Evolutionary conservation across 2,113 vertebrate species (phyloP), one percentile per base, ranked within the genome.

Genomic region (Laticauda laticaudata): DNA sequence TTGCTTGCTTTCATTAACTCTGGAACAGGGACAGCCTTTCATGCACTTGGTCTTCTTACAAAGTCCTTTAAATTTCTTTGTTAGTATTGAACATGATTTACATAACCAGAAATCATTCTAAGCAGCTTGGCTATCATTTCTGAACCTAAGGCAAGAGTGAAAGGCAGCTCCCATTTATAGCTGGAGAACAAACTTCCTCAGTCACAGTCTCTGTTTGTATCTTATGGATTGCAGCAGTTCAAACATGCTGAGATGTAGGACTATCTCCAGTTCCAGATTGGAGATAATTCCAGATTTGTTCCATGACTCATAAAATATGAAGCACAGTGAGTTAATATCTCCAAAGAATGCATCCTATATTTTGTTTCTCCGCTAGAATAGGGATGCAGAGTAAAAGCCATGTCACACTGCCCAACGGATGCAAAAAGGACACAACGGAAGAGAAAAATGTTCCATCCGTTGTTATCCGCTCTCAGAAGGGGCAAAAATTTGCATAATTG

Each of bases 1-100:
- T 0, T 24, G 39, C n/a, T 81, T 55, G 86, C 29, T 0, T 0
- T 0, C 34, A 90, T 26, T n/a, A 89, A 90, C 85, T 0, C 2
- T 0, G 6, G 11, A 2, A n/a, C 43, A 39, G 53, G 34, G 26
- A 5, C n/a, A n/a, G 81, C 34, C 51, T 14, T 81, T 54, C 64
- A 24, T 39, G 51, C 51, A 43, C 69, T 24, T 7, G 18, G 18
- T 26, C 90, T 43, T 54, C n/a, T 85, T 29, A 45, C 51, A 21
- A 55, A 91, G 81, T 21, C n/a, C 12, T 20, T 34, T 34, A 24
- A 85, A 54, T 69, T 85, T 55, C 48, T 56, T 85, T 14, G 54
- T 18, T 90, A 69, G 53, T 18, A 29, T 26, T 90, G 39, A 61
- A 23, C 21, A 43, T 91, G 23, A 91, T 54, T 55, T 54, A 81